Conservation (phyloP, 2,888 invertebrate genomes). For the Himalopsyche anomala region DNA sequence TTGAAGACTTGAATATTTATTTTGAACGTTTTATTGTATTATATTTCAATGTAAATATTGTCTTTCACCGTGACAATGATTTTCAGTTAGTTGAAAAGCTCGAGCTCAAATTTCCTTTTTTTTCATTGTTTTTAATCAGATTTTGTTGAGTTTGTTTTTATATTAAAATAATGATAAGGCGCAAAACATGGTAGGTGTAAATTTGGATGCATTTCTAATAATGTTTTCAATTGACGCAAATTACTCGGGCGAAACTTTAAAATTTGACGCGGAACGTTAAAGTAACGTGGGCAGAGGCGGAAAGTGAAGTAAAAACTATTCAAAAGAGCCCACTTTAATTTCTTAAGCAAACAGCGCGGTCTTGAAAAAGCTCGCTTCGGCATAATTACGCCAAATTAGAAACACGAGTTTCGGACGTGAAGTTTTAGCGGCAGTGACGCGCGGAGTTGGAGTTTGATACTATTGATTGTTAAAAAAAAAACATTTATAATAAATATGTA, state of each 20-base stretch:
- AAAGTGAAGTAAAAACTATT: conserved; percentile 28
- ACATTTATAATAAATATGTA: too few relatives aligned
- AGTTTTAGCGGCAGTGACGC: conserved; percentile 38
- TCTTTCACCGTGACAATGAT: too few relatives aligned
- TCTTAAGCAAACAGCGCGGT: conserved; percentile 48
- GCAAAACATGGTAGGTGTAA: neutral
- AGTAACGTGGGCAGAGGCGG: neutral
- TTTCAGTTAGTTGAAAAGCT: too few relatives aligned
- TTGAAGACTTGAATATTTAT: too few relatives aligned
- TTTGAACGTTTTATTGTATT: too few relatives aligned
- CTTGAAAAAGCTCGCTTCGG: conserved; percentile 44
- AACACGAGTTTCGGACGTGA: conserved; percentile 54
- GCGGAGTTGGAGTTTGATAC: too few relatives aligned
- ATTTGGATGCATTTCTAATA: conserved; percentile 9
- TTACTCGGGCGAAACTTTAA: conserved; percentile 24
- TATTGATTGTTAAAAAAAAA: too few relatives aligned
- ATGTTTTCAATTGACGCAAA: conserved; percentile 38
- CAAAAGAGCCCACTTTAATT: conserved; percentile 41
- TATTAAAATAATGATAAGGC: neutral
- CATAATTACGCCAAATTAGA: conserved; percentile 63
- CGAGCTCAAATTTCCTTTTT: too few relatives aligned
- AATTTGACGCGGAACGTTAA: conserved; percentile 37
- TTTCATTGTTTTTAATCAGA: too few relatives aligned
- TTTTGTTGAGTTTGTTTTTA: too few relatives aligned
- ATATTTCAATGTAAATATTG: too few relatives aligned